Conservation (phyloP, 1,140 invertebrate genomes). For the Danaus melanippus region DNA sequence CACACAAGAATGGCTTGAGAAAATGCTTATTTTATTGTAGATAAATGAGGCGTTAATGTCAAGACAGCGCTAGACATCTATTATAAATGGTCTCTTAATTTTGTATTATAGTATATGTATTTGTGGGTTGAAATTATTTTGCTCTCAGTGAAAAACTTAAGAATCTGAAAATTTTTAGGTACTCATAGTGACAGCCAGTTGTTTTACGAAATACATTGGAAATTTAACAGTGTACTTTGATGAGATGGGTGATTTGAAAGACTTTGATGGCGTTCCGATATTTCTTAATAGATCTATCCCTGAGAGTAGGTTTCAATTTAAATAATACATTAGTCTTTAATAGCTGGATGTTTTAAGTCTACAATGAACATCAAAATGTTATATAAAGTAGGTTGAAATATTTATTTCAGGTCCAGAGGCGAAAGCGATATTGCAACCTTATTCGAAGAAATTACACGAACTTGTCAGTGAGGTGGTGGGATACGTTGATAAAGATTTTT, state of each 20-base stretch:
- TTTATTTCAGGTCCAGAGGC: constrained; percentile 44
- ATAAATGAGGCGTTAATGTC: not conserved
- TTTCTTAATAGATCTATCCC: constrained; percentile 75
- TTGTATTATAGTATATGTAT: too few relatives aligned
- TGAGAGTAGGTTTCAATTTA: constrained; percentile 56
- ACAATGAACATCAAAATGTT: too few relatives aligned
- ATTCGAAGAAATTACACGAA: constrained; percentile 31
- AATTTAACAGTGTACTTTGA: constrained; percentile 79
- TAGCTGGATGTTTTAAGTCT: too few relatives aligned
- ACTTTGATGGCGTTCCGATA: constrained; percentile 79
- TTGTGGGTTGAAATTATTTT: too few relatives aligned
- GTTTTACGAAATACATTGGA: constrained; percentile 78
- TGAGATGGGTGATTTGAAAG: constrained; percentile 74
- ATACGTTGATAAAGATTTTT: constrained; percentile 25
- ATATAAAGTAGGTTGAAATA: too few relatives aligned
- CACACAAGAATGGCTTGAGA: not conserved
- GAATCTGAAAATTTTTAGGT: constrained; percentile 51
- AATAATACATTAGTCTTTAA: constrained; percentile 3
- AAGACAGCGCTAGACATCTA: too few relatives aligned
- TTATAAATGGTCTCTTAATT: too few relatives aligned
- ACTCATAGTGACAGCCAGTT: constrained; percentile 75
- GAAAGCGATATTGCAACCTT: constrained; percentile 41
- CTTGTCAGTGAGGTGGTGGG: constrained; percentile 44
- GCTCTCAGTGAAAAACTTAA: too few relatives aligned
- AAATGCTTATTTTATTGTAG: not conserved